Evolutionary conservation across 2,888 invertebrate species (phyloP).

Genomic region (Polia nebulosa): DNA sequence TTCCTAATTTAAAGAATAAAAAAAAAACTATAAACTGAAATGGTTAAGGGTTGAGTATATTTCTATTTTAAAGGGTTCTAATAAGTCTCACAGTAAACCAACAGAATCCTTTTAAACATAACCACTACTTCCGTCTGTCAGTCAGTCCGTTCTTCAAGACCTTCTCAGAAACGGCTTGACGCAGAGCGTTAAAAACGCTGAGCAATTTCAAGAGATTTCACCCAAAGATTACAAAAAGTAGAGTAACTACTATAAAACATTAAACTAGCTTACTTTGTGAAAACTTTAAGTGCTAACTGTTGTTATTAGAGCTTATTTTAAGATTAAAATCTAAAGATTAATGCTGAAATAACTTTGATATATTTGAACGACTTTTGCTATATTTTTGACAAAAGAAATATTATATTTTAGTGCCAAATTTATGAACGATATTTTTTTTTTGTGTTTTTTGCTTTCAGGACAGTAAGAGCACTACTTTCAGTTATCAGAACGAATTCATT

Average conservation of each 20-base stretch:
- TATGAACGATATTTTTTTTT: background rate
- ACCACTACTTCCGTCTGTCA: background rate
- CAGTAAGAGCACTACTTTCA: background rate
- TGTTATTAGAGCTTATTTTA: slow-evolving; percentile 31
- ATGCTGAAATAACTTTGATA: slow-evolving; percentile 38
- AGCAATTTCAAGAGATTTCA: slow-evolving; percentile 35
- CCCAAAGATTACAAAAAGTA: slow-evolving; percentile 32
- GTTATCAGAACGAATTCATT: too few relatives aligned
- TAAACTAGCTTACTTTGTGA: slow-evolving; percentile 40
- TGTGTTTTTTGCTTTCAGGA: background rate
- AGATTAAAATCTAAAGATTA: slow-evolving; percentile 51
- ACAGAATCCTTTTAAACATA: background rate
- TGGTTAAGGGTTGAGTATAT: too few relatives aligned
- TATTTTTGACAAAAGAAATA: slow-evolving; percentile 13
- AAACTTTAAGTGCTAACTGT: slow-evolving; percentile 31
- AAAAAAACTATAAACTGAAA: too few relatives aligned
- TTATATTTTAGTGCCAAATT: background rate
- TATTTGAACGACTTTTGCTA: slow-evolving; percentile 10
- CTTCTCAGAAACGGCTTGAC: slow-evolving; percentile 9
- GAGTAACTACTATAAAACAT: slow-evolving; percentile 13
- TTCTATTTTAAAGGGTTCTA: too few relatives aligned
- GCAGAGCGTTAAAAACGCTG: slow-evolving; percentile 13
- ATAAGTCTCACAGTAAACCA: too few relatives aligned
- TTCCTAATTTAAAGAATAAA: too few relatives aligned
- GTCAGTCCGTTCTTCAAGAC: background rate